phyloP scores from a whole-genome alignment of 2,797 vertebrate species.

The Acanthis flammea region DNA sequence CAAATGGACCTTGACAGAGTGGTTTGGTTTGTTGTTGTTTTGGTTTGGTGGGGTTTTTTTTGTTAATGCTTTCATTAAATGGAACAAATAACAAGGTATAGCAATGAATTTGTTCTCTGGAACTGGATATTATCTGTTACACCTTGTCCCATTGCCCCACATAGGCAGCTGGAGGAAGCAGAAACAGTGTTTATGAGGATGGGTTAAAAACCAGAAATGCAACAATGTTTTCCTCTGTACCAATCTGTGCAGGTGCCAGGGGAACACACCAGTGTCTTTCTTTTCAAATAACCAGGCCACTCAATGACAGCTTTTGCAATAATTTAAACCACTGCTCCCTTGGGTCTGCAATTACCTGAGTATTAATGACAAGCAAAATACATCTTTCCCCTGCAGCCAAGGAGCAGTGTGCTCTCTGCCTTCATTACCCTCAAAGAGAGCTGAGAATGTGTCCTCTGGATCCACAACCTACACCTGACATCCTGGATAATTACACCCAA shows the following conservation, averaged over 20 bases:
- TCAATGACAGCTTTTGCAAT: slow-evolving; percentile 36
- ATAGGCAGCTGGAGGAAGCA: slow-evolving; percentile 56
- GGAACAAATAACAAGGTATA: slow-evolving; percentile 59
- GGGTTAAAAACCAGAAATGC: slow-evolving; percentile 27
- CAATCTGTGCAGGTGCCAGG: background rate
- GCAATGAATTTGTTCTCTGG: slow-evolving; percentile 53
- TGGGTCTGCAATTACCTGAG: slow-evolving; percentile 9
- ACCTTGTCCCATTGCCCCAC: slow-evolving; percentile 38
- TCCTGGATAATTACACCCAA: background rate
- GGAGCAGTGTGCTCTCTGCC: background rate
- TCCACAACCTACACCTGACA: background rate
- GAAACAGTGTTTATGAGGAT: slow-evolving; percentile 13
- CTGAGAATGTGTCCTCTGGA: background rate
- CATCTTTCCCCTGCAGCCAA: background rate
- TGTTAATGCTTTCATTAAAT: slow-evolving; percentile 24
- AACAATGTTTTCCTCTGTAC: slow-evolving; percentile 5
- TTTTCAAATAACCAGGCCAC: slow-evolving; percentile 27
- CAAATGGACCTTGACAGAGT: background rate
- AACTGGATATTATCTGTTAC: slow-evolving; percentile 53
- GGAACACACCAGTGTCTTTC: background rate
- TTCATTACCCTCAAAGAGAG: background rate
- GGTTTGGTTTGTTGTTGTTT: background rate
- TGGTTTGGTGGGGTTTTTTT: background rate
- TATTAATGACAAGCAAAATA: background rate
- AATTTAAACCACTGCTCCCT: slow-evolving; percentile 4